A percentile compares a stretch with the other conserved stretches of the same genome.
These are phyloP conservation scores for Conus canariensis DNA, from an alignment of 2,888 invertebrate genomes.

Conservation along the genomic window DNA sequence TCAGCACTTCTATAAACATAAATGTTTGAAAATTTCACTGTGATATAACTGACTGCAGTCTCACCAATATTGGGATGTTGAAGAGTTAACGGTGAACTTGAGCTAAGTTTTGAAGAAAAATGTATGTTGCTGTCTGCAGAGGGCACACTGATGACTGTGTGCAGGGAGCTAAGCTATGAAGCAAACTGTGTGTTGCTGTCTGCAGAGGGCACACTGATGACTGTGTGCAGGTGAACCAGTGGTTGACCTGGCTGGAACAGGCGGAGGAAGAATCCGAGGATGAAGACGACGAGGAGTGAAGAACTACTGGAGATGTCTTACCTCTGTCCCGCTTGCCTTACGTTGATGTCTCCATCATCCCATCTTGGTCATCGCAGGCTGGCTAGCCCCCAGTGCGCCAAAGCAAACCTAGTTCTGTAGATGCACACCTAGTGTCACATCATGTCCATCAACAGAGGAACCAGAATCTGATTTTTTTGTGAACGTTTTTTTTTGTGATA, in stretches of 20 bases:
- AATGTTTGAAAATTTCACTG: too few relatives aligned
- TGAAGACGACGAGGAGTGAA: constrained; percentile 60
- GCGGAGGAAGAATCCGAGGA: constrained; percentile 93
- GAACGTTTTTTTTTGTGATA: background rate
- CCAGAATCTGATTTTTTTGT: background rate
- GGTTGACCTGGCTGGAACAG: constrained; percentile 97
- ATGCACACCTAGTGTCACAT: background rate
- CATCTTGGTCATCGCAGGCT: background rate
- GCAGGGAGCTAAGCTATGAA: constrained; percentile 75
- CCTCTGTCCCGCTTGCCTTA: background rate
- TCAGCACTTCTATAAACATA: too few relatives aligned
- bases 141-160: background rate
- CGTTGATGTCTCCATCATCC: background rate
- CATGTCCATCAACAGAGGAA: background rate
- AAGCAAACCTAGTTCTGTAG: background rate
- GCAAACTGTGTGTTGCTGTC: too few relatives aligned
- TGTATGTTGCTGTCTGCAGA: too few relatives aligned
- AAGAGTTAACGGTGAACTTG: too few relatives aligned
- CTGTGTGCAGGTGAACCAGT: constrained; percentile 87
- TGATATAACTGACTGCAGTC: too few relatives aligned
- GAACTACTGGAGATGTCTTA: background rate
- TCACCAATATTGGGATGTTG: too few relatives aligned
- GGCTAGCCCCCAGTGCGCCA: background rate
- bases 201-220: too few relatives aligned
- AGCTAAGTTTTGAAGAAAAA: too few relatives aligned